phyloP scores from a whole-genome alignment of 2,113 vertebrate genomes.

The Megaceryle maxima region DNA sequence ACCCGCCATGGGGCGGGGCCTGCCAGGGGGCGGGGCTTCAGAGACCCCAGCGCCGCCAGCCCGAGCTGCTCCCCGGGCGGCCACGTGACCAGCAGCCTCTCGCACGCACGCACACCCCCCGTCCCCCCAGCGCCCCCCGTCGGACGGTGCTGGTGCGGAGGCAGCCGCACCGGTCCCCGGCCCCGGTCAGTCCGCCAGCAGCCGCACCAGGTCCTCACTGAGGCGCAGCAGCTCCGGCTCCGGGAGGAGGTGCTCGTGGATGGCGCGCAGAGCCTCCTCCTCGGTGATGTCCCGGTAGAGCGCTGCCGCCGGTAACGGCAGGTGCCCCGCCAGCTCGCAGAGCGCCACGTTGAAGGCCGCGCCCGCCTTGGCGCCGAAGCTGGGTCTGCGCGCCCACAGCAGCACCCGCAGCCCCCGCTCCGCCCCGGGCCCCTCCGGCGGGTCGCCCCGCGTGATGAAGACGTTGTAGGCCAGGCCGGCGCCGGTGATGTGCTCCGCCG shows the following conservation, averaged over 20 bases:
- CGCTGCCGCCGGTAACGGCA: constrained; percentile 80
- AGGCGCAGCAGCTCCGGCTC: constrained; percentile 72
- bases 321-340: constrained; percentile 91
- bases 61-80: not conserved
- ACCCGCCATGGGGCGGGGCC: too few relatives aligned
- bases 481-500: constrained; percentile 76
- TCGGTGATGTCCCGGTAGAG: constrained; percentile 81
- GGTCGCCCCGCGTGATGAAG: constrained; percentile 84
- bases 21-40: not conserved
- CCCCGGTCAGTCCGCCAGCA: constrained; percentile 1
- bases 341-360: constrained; percentile 88
- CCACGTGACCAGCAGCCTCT: not conserved
- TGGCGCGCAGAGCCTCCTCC: constrained; percentile 66
- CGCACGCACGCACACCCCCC: too few relatives aligned
- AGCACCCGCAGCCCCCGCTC: constrained; percentile 78
- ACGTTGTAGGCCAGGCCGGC: constrained; percentile 86
- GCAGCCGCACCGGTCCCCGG: not conserved
- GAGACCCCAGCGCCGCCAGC: not conserved
- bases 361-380: constrained; percentile 84
- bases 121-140: not conserved
- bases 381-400: constrained; percentile 83
- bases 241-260: constrained; percentile 77
- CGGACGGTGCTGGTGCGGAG: not conserved
- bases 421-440: constrained; percentile 22
- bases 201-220: constrained; percentile 66